Evolutionary conservation across 2,113 vertebrate genomes (phyloP), one percentile per base, ranked within the genome.

Genomic region (Donacobius atricapilla): DNA sequence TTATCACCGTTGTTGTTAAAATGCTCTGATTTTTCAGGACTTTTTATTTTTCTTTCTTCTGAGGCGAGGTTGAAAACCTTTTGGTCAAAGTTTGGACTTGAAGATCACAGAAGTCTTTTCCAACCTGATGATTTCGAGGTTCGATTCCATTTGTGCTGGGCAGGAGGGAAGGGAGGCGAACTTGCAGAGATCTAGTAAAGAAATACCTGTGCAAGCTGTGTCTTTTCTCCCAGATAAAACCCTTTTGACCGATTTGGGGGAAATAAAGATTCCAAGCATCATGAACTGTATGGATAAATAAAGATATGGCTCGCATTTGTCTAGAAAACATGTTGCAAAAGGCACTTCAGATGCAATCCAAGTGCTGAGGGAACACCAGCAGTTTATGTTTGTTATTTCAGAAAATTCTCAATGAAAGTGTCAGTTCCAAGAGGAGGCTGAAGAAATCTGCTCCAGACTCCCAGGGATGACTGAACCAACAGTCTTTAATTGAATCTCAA

Each of bases 401-500:
- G 73, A 83, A 87, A 85, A 58, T 65, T 71, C 86, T 94, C 93
- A 98, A 96, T 97, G 96, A 96, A 97, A 85, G 35, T 9, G 53
- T 68, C 70, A 28, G 60, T 58, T 96, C 92, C 92, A 63, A 81
- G 25, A 88, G 95, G 84, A 78, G 93, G 95, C 95, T 97, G 94
- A 50, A 96, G 95, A 86, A 97, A 94, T 94, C 90, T 63, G 89
- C 96, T 97, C 86, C 91, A 87, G 87, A 87, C 92, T 97, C 94
- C 53, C 37, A 58, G 96, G 73, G n/a, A 68, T 7, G 89, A 90
- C 81, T 90, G 93, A 95, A 96, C 89, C 94, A 69, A 91, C 83
- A 84, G 96, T 66, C 97, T 96, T 96, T 98, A 98, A 98, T 95
- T 97, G 96, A 98, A 93, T 97, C 96, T 91, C 95, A 81, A 95